Evolutionary conservation across 2,797 vertebrate species (phyloP).

Genomic region (Pipistrellus pipistrellus): DNA sequence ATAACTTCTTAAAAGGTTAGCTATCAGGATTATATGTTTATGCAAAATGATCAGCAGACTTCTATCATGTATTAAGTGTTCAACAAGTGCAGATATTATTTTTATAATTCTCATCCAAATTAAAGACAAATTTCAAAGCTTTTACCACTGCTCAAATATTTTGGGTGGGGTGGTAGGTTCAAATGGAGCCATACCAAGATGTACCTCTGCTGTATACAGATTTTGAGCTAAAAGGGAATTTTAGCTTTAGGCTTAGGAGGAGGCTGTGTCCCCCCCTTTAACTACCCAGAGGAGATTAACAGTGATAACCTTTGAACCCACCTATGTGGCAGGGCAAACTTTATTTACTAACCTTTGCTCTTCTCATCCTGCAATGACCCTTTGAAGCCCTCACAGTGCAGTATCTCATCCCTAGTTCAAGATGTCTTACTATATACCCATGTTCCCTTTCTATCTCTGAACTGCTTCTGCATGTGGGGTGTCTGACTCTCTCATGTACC

Average conservation of each 20-base stretch:
- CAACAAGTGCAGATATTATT: not conserved
- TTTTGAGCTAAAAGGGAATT: not conserved
- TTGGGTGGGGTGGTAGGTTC: not conserved
- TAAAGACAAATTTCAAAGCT: not conserved
- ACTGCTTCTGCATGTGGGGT: not conserved
- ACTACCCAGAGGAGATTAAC: not conserved
- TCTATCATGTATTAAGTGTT: not conserved
- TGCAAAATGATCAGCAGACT: not conserved
- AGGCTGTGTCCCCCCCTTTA: not conserved
- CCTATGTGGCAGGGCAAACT: not conserved
- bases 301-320: not conserved
- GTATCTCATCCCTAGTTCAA: not conserved
- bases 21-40: not conserved
- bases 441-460: not conserved
- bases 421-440: not conserved
- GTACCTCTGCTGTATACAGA: not conserved
- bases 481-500: not conserved
- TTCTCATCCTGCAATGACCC: not conserved
- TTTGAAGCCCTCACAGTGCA: not conserved
- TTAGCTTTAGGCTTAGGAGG: not conserved
- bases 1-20: not conserved
- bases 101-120: not conserved
- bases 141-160: not conserved
- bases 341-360: not conserved
- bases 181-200: not conserved